Conservation (phyloP, 2,797 vertebrate genomes). For the Ambastaia sidthimunki region DNA sequence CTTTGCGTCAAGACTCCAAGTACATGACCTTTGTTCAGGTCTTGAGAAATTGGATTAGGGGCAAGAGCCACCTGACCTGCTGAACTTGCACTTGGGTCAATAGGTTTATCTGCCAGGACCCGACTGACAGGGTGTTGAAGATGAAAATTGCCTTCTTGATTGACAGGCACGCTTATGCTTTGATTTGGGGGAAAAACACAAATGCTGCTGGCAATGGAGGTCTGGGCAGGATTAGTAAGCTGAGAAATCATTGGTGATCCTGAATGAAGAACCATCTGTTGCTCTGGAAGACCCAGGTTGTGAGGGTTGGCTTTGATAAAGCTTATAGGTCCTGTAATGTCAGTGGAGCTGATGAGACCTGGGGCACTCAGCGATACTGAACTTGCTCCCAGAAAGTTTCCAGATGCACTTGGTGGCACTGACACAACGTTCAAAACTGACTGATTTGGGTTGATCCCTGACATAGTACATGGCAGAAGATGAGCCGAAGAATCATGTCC, state of each 20-base stretch:
- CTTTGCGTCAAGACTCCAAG: constrained; percentile 73
- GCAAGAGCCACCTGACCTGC: constrained; percentile 67
- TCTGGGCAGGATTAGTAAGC: constrained; percentile 79
- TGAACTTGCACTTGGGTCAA: constrained; percentile 69
- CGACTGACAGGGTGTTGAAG: constrained; percentile 77
- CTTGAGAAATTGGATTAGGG: constrained; percentile 70
- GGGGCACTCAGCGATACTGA: constrained; percentile 86
- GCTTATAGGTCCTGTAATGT: constrained; percentile 86
- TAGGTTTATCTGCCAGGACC: constrained; percentile 66
- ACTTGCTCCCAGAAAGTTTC: constrained; percentile 82
- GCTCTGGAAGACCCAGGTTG: constrained; percentile 87
- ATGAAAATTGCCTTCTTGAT: constrained; percentile 79
- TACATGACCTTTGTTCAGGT: constrained; percentile 70
- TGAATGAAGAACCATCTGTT: constrained; percentile 85
- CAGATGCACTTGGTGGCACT: constrained; percentile 80
- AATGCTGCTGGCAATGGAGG: constrained; percentile 83
- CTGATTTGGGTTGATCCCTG: constrained; percentile 84
- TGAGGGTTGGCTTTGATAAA: constrained; percentile 91
- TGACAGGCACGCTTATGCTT: constrained; percentile 82
- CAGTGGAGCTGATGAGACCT: constrained; percentile 82
- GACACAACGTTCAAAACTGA: constrained; percentile 92
- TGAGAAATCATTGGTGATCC: constrained; percentile 86
- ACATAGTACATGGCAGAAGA: constrained; percentile 84
- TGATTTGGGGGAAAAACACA: constrained; percentile 90
- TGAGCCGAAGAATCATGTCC: constrained; percentile 84